These are phyloP conservation scores for Taeniopygia guttata DNA, from an alignment of 2,797 vertebrate species.

Conservation along the genomic window DNA sequence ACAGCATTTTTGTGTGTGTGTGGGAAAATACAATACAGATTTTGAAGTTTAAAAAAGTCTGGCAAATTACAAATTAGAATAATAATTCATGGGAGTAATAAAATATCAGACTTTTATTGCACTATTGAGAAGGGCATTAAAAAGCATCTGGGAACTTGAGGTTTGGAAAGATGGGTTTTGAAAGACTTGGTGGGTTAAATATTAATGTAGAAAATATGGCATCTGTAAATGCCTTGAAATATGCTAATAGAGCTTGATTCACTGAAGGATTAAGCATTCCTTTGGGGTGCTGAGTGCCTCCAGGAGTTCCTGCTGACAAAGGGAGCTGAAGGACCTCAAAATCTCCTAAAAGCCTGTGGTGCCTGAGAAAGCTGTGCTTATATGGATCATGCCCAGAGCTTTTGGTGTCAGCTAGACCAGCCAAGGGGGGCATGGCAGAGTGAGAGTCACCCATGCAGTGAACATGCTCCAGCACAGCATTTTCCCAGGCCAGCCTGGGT, in stretches of 20 bases:
- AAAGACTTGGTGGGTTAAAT: conserved; percentile 77
- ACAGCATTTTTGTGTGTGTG: conserved; percentile 30
- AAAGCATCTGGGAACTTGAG: conserved; percentile 76
- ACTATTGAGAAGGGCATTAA: conserved; percentile 78
- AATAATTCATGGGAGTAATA: conserved; percentile 80
- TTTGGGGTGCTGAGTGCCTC: conserved; percentile 24
- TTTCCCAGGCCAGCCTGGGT: neutral
- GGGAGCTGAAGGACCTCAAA: neutral
- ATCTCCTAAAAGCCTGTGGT: neutral
- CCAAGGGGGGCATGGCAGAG: neutral
- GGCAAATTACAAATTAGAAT: conserved; percentile 77
- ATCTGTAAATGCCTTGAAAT: conserved; percentile 71
- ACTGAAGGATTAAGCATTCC: neutral
- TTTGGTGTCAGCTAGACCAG: neutral
- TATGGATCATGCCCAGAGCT: neutral
- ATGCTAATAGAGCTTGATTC: conserved; percentile 42
- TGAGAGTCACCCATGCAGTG: neutral
- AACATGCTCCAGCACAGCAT: neutral
- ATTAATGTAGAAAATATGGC: conserved; percentile 80
- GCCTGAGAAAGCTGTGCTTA: neutral
- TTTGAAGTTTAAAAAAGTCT: conserved; percentile 74
- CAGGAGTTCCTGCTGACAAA: conserved; percentile 10
- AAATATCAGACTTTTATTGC: conserved; percentile 79
- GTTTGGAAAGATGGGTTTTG: conserved; percentile 71
- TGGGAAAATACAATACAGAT: conserved; percentile 72